Evolutionary conservation across 2,797 vertebrate species (phyloP), one percentile per base, ranked within the genome.

Genomic region (Hoplostethus mediterraneus): DNA sequence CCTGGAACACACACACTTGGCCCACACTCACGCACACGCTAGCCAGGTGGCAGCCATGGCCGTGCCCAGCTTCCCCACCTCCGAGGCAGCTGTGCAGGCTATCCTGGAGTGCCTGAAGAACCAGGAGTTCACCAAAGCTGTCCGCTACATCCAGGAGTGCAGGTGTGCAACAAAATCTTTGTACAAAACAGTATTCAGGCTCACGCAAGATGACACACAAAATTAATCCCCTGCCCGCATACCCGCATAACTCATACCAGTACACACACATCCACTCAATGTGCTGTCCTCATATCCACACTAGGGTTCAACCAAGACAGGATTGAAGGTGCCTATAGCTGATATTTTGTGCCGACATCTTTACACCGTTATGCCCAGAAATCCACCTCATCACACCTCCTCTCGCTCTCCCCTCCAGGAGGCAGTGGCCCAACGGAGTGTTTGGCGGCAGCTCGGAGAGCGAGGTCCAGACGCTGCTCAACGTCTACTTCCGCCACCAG

Each of bases 401-500:
- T 44, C 30, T 49, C 16, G 36, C 40, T 69, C 6, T 63, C 1
- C 0, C 44, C 67, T 70, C 14, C 92, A 99, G 98, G 94, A 96
- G 92, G 86, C 89, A 96, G 84, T 99, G 98, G 98, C 98, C 98
- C 74, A 95, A 94, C 28, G 96, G 98, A 51, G 98, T 99, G 88
- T 99, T 99, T 66, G 98, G 98, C 52, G 97, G 97, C 87, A 94
- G 87, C 84, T 96, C 97, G 13, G 98, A 99, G 3, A 98, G 96
- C 5, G 97, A 98, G 90, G 97, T 99, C 76, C 98, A 99, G 94
- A 99, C 98, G 2, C 94, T 99, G 61, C 96, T 99, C 92, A 99
- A 99, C 68, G 96, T 98, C 86, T 99, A 98, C 87, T 99, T 99
- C 87, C 96, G 97, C 67, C 98, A 99, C 90, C 98, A 99, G 91